Base-by-base conservation (phyloP, 2,888 invertebrate species). In the Drosophila paranaensis region DNA sequence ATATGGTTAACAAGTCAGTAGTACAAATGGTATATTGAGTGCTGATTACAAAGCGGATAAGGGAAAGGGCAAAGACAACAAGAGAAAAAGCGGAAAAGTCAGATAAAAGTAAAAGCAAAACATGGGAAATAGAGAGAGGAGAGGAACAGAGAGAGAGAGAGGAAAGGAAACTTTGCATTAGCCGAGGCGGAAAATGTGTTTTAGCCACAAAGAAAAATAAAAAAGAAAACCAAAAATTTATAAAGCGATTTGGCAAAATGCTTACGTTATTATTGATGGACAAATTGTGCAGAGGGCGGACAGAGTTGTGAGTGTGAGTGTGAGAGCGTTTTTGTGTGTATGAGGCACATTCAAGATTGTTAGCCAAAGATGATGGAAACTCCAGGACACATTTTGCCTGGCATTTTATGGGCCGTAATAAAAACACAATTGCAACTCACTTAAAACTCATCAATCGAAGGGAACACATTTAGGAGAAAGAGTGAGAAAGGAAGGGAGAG, bases 191-290 rank as follows among this genome's bases (percentile, higher is more conserved):
- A 74, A 74, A 74, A 69, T 74, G 64, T 69, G 60, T 56, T 61
- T 57, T 46, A 43, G 37, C 43, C 58, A 11, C 30, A 30, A 42
- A 50, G 57, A 35, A 48, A 39, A 63, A 48, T 10, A 42, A 39
- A 42, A 42, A 37, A 43, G 42, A 43, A 9, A 51, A 65, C 35
- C 39, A 35, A 61, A 74, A 79, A 63, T 70, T 79, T 76, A 77
- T 71, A 79, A 88, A 82, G 77, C 83, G 88, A 86, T 82, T 83
- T 85, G 74, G 56, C 71, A 79, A 88, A 83, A 84, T 79, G 85
- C 71, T 87, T 71, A 74, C 72, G 74, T 84, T 87, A 84, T 83
- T 87, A 87, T 82, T 82, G 87, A 82, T 83, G 79, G 71, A 40
- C 67, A 55, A 56, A 50, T 50, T 25, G 35, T 33, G 27, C 30